Percentiles rank a stretch among this genome's conserved stretches.
Conservation (phyloP, 2,888 invertebrate species). For the Endotricha flammealis region DNA sequence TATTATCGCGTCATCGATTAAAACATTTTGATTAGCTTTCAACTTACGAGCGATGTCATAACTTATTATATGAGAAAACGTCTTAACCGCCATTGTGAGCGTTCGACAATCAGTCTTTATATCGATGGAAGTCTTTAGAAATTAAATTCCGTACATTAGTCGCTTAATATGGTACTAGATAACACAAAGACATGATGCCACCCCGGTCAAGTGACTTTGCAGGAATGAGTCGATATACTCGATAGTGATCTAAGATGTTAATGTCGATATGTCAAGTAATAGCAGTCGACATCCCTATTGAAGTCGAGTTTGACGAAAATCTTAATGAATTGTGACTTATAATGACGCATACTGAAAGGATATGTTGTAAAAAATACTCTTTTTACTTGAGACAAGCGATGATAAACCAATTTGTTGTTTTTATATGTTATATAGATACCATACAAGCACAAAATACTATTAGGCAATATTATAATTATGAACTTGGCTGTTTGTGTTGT, state of each 20-base stretch:
- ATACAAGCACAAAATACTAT: too few relatives aligned
- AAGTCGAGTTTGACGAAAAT: constrained; percentile 70
- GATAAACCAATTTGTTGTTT: background rate
- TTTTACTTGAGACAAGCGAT: constrained; percentile 4
- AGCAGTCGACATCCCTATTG: constrained; percentile 73
- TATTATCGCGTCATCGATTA: constrained; percentile 75
- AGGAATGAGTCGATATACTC: constrained; percentile 63
- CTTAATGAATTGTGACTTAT: constrained; percentile 75
- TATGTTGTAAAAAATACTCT: constrained; percentile 31
- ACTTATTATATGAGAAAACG: constrained; percentile 57
- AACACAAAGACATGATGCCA: constrained; percentile 73
- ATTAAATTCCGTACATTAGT: constrained; percentile 74
- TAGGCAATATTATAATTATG: too few relatives aligned
- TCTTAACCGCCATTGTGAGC: constrained; percentile 58
- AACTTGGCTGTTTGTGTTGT: too few relatives aligned
- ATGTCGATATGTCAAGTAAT: constrained; percentile 68
- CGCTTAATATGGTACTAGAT: constrained; percentile 70
- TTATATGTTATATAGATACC: too few relatives aligned
- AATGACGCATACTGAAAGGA: constrained; percentile 65
- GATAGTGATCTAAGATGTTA: constrained; percentile 70
- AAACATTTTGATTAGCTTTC: constrained; percentile 78
- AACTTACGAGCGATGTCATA: constrained; percentile 74
- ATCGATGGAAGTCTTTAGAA: constrained; percentile 52
- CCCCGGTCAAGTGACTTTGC: constrained; percentile 75
- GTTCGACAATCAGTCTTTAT: constrained; percentile 53